A percentile compares a stretch with the other conserved stretches of the same genome.
These are phyloP conservation scores for Drosophila tripunctata DNA, from an alignment of 2,888 invertebrate genomes.

Conservation along the genomic window DNA sequence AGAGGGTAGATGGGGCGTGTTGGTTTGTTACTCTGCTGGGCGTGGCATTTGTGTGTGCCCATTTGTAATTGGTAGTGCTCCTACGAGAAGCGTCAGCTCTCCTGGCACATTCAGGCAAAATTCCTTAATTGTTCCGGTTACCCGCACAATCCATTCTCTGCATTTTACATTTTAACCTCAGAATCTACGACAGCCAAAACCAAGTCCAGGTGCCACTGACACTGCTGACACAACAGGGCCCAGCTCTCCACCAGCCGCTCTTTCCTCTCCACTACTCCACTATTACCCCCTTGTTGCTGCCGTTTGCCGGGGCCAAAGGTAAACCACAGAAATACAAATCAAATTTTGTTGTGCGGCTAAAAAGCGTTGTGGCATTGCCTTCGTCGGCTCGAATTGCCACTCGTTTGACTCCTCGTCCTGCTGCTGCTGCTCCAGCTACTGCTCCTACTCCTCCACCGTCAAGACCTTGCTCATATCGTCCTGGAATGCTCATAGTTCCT, in stretches of 20 bases:
- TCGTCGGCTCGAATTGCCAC: slow-evolving; percentile 2
- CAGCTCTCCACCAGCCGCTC: background rate
- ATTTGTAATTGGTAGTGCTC: slow-evolving; percentile 70
- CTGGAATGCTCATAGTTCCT: slow-evolving; percentile 25
- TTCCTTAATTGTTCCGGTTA: slow-evolving; percentile 84
- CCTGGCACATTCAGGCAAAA: slow-evolving; percentile 63
- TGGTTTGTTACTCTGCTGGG: background rate
- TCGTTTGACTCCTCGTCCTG: background rate
- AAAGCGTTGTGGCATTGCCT: slow-evolving; percentile 65
- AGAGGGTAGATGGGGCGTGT: background rate
- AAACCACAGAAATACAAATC: slow-evolving; percentile 83
- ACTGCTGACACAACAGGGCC: slow-evolving; percentile 53
- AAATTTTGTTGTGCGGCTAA: slow-evolving; percentile 82
- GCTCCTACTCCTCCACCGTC: too few relatives aligned
- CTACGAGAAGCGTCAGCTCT: background rate
- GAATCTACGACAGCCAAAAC: slow-evolving; percentile 69
- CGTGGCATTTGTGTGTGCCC: slow-evolving; percentile 40
- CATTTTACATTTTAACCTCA: slow-evolving; percentile 81
- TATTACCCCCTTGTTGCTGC: slow-evolving; percentile 11
- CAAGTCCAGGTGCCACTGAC: slow-evolving; percentile 77
- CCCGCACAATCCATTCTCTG: slow-evolving; percentile 83
- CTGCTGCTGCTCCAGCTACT: background rate
- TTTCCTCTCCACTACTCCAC: background rate
- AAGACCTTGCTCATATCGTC: slow-evolving; percentile 20
- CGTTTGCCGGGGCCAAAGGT: slow-evolving; percentile 70